Base-by-base conservation (phyloP, 2,797 vertebrate species). In the Gallirallus australis region DNA sequence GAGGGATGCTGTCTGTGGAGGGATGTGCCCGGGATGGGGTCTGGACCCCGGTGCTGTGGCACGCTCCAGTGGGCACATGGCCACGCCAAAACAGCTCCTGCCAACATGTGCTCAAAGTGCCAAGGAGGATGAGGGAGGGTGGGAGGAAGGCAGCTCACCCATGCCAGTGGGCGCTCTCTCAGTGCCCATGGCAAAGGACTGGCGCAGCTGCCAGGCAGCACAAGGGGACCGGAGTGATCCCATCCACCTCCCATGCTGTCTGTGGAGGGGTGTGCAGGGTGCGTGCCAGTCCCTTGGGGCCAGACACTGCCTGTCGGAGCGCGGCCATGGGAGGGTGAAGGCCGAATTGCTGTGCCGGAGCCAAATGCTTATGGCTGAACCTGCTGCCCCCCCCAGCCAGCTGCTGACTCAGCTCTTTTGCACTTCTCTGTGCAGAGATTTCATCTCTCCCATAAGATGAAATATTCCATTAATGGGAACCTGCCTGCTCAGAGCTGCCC, bases 381-480 rank as follows among this genome's bases (percentile, higher is more conserved):
- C 30, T 30, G 30, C 69, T 3, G 1, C 86, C 80, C 45, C 60
- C 42, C 18, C 14, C 66, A 9, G 60, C 70, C 48, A 4, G 65
- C 42, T 92, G 96, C 97, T 96, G 91, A 96, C 42, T 93, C 95
- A 57, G 96, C 79, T 1, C 82, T 81, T 97, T 27, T 45, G 47
- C 0, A 1, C 60, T 17, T 10, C 82, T 24, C 56, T 50, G 65
- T 56, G 4, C 45, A 69, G 93, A 89, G 94, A 63, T 56, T 80
- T 61, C 45, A 61, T 72, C 65, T 52, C 79, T 77, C 39, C 66
- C 15, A 64, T 64, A 33, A 85, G 93, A 94, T 69, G 37, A 70
- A 92, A 85, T 4, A 16, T 76, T 94, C 90, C 47, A 2, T 65
- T 71, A 86, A 75, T 72, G 90, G 85, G 47, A 92, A 81, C 35